Conservation (phyloP, 1,140 invertebrate species). For the Platyscapa corneri region DNA sequence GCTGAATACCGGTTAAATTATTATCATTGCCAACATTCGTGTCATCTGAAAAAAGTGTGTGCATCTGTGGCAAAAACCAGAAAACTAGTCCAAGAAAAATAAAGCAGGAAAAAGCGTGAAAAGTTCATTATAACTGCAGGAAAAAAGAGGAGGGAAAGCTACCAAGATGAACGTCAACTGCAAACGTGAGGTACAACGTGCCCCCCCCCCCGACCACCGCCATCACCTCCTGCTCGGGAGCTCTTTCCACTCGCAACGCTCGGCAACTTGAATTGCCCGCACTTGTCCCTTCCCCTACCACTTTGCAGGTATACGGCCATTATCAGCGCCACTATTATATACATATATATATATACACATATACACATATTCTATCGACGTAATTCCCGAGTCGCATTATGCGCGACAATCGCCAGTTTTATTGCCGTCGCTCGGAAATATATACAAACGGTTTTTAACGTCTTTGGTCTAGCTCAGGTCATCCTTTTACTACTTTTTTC, state of each 20-base stretch:
- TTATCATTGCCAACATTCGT: neutral
- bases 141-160: neutral
- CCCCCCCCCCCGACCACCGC: neutral
- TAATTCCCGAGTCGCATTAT: neutral
- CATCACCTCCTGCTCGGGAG: neutral
- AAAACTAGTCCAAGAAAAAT: neutral
- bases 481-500: neutral
- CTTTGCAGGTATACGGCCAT: neutral
- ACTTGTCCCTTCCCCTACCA: neutral
- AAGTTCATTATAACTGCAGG: slow-evolving; percentile 1
- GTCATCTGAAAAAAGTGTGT: neutral
- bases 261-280: slow-evolving; percentile 3
- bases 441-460: neutral
- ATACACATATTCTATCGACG: slow-evolving; percentile 16
- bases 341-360: neutral
- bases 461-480: neutral
- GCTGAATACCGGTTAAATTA: neutral
- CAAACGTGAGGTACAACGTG: neutral
- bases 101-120: neutral
- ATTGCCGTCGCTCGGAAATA: neutral
- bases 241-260: neutral
- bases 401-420: slow-evolving; percentile 9
- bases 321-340: slow-evolving; percentile 33
- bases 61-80: too few species aligned
- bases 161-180: slow-evolving; percentile 1